Base-by-base conservation (phyloP, 2,888 invertebrate genomes). In the Leptinotarsa juncta region DNA sequence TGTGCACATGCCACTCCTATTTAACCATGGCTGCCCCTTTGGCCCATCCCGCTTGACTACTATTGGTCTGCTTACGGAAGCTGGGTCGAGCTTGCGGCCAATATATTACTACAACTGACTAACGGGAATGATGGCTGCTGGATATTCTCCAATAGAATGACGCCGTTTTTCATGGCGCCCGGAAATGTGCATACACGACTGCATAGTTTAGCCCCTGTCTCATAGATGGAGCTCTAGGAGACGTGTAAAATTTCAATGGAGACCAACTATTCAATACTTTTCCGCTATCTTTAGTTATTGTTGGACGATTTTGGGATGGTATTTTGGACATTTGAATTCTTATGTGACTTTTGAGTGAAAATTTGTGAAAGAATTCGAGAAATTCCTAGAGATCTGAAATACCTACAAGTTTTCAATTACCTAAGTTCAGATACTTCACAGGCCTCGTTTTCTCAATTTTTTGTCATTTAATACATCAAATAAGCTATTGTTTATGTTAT, bases 41-140 rank as follows among this genome's bases (percentile, higher is more conserved):
- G 76, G 78, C 81, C 80, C 71, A 72, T 81, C 80, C 80, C 68
- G 70, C 78, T 76, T 60, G 71, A 74, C 78, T 77, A 72, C 80
- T 77, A 86, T 88, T 88, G 88, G 86, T 78, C 82, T 78, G 79
- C 67, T 74, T 77, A 72, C 72, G 49, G 78, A 82, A 82, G 81
- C 82, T 81, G 86, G 87, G 87, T 79, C 79, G 86, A 77, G 80
- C 85, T 82, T 78, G 75, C 70, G 77, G 79, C 76, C 79, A 82
- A 83, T 88, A 86, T 84, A 86, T 87, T 84, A 85, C 81, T 78
- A 80, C 80, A 84, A 82, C 79, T 84, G 85, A 83, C 85, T 83
- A 86, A 87, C 85, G 85, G 85, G 85, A 87, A 88, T 88, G 86
- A 90, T 90, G 90, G 90, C 90, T 86, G 89, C 87, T 84, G 66